Base-by-base conservation (phyloP, 2,888 invertebrate genomes). In the Ariolimax columbianus region DNA sequence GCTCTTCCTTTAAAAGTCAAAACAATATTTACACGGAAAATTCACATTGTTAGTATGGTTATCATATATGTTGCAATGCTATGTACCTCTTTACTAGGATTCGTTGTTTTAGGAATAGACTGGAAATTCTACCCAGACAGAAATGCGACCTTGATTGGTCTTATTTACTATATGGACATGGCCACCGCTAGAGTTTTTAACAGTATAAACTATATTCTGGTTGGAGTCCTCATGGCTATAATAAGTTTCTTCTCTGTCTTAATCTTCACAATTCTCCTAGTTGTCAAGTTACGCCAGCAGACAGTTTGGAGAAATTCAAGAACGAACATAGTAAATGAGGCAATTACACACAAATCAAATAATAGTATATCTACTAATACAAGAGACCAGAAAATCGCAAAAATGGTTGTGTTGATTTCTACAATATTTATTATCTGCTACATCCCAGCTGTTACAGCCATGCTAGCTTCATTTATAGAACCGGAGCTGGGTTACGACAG, bases 321-420 rank as follows among this genome's bases (percentile, higher is more conserved):
- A 2, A 7, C 23, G 30, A 2, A 7, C 6, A 33, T 11, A 9
- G 9, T 6, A 9, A 33, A 33, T 33, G 33, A 68, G 2, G n/a
- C n/a, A n/a, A 68, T 23, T 7, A 9, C 11, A 30, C 19, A 26
- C 6, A 73, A 4, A 33, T 43, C 40, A 55, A 77, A 47, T 30
- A 30, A 30, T 4, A 77, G 4, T 11, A 30, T 2, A 26, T 70
- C 40, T 40, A 17, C 23, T 40, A 70, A 43, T 26, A 40, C 47
- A 30, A 30, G 66, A 68, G 66, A 68, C 33, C 66, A 68, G 66
- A 30, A 33, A 33, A 33, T 33, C 30, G 43, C 36, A 9, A 79
- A 66, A 33, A 59, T 79, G 63, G 30, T 79, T 19, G 79, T 79
- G 7, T 66, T 66, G 6, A 79, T 79, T 38, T 59, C 79, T 26